Conservation (phyloP, 2,888 invertebrate genomes). For the Hipparchia sbordonii region DNA sequence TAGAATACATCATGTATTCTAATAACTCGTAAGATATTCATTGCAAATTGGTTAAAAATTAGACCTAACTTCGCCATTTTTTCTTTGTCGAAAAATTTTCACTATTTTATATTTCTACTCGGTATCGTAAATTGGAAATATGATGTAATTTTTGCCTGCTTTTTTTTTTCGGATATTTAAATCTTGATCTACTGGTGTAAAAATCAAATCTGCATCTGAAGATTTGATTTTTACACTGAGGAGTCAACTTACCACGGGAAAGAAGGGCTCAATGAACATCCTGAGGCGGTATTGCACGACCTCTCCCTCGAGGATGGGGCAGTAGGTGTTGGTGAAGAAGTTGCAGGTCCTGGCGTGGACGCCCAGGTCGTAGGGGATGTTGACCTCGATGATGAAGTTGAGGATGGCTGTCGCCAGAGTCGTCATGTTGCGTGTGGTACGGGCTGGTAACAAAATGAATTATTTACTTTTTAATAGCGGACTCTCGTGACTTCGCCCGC, state of each 20-base stretch:
- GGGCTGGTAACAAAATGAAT: constrained; percentile 42
- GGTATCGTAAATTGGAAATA: too few species aligned
- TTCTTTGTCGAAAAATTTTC: too few species aligned
- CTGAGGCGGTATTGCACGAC: constrained; percentile 12
- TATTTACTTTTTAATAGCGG: neutral
- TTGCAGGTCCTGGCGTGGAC: constrained; percentile 52
- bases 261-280: constrained; percentile 17
- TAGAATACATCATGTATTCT: too few species aligned
- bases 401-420: constrained; percentile 52
- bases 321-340: constrained; percentile 23
- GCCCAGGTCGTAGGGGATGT: constrained; percentile 47
- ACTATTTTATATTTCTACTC: too few species aligned
- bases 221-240: neutral
- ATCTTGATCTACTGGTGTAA: too few species aligned
- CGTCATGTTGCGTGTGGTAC: constrained; percentile 46
- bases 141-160: too few species aligned
- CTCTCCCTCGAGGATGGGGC: constrained; percentile 6
- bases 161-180: neutral
- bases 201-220: too few species aligned
- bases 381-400: constrained; percentile 34
- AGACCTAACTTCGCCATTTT: too few species aligned
- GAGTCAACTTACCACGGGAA: constrained; percentile 8
- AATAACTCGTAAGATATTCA: too few species aligned
- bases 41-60: too few species aligned
- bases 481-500: too few species aligned